These are phyloP conservation scores for Lumbricus terrestris DNA, from an alignment of 2,888 invertebrate genomes.

Conservation along the genomic window DNA sequence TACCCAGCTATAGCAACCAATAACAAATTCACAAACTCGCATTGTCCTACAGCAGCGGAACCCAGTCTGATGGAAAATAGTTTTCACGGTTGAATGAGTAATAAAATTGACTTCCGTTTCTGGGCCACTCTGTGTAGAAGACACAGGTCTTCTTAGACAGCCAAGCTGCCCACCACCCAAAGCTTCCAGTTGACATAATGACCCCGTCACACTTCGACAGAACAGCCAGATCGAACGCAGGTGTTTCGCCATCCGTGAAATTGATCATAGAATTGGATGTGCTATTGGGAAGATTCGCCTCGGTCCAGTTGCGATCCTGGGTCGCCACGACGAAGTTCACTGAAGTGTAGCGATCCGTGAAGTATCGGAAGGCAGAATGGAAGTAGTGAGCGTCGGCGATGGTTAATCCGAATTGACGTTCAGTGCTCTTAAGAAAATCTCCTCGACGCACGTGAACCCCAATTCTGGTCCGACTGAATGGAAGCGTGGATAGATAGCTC, in stretches of 20 bases:
- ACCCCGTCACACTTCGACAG: slow-evolving; percentile 51
- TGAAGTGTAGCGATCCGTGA: slow-evolving; percentile 34
- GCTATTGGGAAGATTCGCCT: slow-evolving; percentile 38
- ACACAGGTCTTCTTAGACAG: slow-evolving; percentile 49
- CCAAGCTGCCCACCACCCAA: slow-evolving; percentile 59
- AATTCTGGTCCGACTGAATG: too few relatives aligned
- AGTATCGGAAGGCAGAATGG: slow-evolving; percentile 48
- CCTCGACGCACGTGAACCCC: slow-evolving; percentile 58
- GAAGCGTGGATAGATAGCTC: slow-evolving; percentile 8
- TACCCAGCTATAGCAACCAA: too few relatives aligned
- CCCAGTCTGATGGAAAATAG: slow-evolving; percentile 8
- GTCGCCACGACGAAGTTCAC: slow-evolving; percentile 55
- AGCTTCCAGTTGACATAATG: slow-evolving; percentile 55
- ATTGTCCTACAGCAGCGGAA: background rate
- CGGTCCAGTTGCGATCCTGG: slow-evolving; percentile 54
- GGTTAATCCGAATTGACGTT: slow-evolving; percentile 54
- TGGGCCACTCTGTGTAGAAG: slow-evolving; percentile 56
- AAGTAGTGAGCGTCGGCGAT: slow-evolving; percentile 53
- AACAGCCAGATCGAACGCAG: slow-evolving; percentile 54
- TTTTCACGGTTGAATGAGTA: background rate
- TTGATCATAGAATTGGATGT: background rate
- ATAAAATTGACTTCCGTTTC: slow-evolving; percentile 14
- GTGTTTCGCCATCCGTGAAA: background rate
- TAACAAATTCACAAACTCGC: too few relatives aligned
- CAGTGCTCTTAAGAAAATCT: slow-evolving; percentile 54